Evolutionary conservation across 2,797 vertebrate species (phyloP), one percentile per base, ranked within the genome.

Genomic region (Ctenopoma multispine): DNA sequence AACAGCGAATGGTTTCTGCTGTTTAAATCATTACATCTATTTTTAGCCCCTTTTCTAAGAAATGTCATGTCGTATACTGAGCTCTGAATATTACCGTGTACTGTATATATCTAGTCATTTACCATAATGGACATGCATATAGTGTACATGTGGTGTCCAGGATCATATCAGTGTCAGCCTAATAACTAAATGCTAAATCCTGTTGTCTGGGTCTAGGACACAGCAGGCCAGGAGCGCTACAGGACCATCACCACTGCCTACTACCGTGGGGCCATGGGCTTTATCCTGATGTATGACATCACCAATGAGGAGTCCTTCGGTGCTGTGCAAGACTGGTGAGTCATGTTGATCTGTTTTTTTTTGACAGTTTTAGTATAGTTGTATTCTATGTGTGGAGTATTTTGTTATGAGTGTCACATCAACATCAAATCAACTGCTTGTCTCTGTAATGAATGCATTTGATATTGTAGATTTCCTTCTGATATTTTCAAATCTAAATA

Each of bases 201-300:
- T 65, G 43, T 72, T 84, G 38, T 87, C 40, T 87, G 65, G 86
- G 63, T 77, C 58, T 75, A 99, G 97, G 98, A 99, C 91, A 99
- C 97, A 72, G 97, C 97, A 21, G 97, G 98, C 60, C 98, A 99
- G 92, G 97, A 99, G 87, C 95, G 98, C 75, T 99, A 99, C 89
- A 95, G 98, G 85, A 99, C 97, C 70, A 99, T 99, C 90, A 99
- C 97, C 58, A 99, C 98, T 4, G 97, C 97, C 29, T 99, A 99
- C 90, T 99, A 99, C 80, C 95, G 97, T 0, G 98, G 98, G 2
- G 97, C 98, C 81, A 99, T 99, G 97, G 97, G 98, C 76, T 99
- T 99, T 90, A 98, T 99, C 91, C 94, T 99, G 79, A 99, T 99
- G 97, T 99, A 99, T 63, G 97, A 99, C 91, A 98, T 99, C 92